Conservation (phyloP, 1,140 invertebrate genomes). For the Zophobas morio region DNA sequence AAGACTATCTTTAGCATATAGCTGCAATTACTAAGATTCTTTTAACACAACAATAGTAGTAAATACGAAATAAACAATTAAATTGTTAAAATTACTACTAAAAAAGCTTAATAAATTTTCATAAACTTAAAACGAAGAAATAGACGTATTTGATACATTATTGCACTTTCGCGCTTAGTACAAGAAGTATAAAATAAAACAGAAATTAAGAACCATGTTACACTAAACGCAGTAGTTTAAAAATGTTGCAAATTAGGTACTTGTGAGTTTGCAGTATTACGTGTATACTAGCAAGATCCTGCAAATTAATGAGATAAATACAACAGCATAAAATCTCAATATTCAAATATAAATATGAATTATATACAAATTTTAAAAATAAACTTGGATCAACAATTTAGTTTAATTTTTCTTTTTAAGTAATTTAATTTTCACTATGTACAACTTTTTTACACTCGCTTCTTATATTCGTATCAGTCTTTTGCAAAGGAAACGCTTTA, state of each 20-base stretch:
- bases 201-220: too few relatives aligned
- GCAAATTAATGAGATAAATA: too few relatives aligned
- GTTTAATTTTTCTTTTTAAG: conserved; percentile 42
- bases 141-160: too few relatives aligned
- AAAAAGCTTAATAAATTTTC: too few relatives aligned
- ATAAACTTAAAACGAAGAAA: too few relatives aligned
- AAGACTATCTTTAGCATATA: too few relatives aligned
- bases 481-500: conserved; percentile 45
- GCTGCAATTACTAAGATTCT: too few relatives aligned
- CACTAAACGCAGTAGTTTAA: not conserved
- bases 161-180: too few relatives aligned
- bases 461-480: conserved; percentile 50
- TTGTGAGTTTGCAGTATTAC: conserved; percentile 8
- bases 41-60: too few relatives aligned
- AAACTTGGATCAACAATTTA: conserved; percentile 42
- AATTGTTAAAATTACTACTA: too few relatives aligned
- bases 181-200: too few relatives aligned
- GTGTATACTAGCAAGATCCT: not conserved
- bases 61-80: too few relatives aligned
- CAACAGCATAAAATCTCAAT: conserved; percentile 50
- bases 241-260: conserved; percentile 5
- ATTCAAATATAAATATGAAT: conserved; percentile 48
- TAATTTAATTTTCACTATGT: conserved; percentile 45
- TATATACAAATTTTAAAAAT: conserved; percentile 46
- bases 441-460: conserved; percentile 43